phyloP scores from a whole-genome alignment of 1,140 invertebrate genomes.

The Brachionus manjavacas region DNA sequence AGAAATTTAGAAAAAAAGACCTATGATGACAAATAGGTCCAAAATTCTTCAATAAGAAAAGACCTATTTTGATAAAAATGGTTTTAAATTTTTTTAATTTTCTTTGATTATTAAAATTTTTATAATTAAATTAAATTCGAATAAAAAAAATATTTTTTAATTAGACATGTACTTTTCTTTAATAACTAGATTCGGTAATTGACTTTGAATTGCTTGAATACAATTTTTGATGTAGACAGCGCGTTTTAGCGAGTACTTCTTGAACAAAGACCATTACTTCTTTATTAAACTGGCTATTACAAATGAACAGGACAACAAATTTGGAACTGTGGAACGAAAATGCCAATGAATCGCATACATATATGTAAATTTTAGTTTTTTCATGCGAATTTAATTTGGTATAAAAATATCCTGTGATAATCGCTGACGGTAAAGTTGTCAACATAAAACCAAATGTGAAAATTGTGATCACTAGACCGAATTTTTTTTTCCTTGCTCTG shows the following conservation, averaged over 20 bases:
- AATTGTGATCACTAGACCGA: constrained; percentile 11
- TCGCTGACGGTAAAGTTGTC: neutral
- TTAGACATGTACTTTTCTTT: neutral
- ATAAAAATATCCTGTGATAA: constrained; percentile 18
- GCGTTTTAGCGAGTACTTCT: neutral
- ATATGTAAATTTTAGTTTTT: constrained; percentile 15
- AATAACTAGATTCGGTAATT: neutral
- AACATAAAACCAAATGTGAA: constrained; percentile 36
- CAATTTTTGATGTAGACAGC: neutral
- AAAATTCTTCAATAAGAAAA: neutral
- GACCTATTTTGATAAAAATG: neutral
- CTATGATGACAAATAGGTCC: neutral
- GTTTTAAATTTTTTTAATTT: neutral
- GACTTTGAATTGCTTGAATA: neutral
- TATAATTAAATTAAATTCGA: neutral
- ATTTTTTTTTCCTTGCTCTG: constrained; percentile 14
- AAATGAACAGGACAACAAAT: neutral
- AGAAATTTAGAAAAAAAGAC: neutral
- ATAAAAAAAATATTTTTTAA: neutral
- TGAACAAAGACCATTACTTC: neutral
- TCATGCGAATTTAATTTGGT: neutral
- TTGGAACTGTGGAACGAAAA: constrained; percentile 27
- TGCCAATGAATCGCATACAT: constrained; percentile 4
- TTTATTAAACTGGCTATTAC: constrained; percentile 3
- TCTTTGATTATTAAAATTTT: neutral